These are phyloP conservation scores for Pterostichus madidus DNA, from an alignment of 2,888 invertebrate species.

Conservation along the genomic window DNA sequence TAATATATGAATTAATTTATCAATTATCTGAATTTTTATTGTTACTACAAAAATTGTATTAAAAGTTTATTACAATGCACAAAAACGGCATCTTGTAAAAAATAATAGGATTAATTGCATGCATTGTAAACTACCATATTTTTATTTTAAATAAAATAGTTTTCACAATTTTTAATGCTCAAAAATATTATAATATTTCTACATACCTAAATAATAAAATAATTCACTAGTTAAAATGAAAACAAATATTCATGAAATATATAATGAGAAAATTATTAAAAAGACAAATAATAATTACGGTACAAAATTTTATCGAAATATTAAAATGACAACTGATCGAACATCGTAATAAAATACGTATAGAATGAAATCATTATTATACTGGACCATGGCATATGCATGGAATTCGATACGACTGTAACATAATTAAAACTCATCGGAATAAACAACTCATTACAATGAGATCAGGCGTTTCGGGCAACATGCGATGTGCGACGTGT, in stretches of 20 bases:
- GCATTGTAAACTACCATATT: too few species aligned
- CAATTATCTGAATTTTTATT: too few species aligned
- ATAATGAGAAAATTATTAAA: conserved; percentile 52
- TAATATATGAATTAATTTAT: too few species aligned
- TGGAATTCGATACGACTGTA: conserved; percentile 42
- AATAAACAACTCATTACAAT: conserved; percentile 48
- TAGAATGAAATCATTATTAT: conserved; percentile 39
- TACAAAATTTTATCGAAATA: conserved; percentile 29
- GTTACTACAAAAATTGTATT: too few species aligned
- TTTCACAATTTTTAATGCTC: too few species aligned
- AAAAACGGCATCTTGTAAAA: too few species aligned
- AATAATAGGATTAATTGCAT: too few species aligned
- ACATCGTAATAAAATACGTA: conserved; percentile 36
- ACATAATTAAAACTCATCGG: conserved; percentile 44
- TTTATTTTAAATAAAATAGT: too few species aligned
- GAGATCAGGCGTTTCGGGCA: conserved; percentile 1
- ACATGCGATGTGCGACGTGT: too few species aligned
- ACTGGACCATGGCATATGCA: conserved; percentile 14
- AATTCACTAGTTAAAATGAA: conserved; percentile 32
- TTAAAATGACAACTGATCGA: conserved; percentile 46
- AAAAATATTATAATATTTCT: conserved; percentile 13
- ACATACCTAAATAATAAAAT: conserved; percentile 3
- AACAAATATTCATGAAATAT: conserved; percentile 50
- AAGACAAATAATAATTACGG: conserved; percentile 42
- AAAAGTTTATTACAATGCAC: too few species aligned